A percentile compares a stretch with the other conserved stretches of the same genome.
These are phyloP conservation scores for Nesidiocoris tenuis DNA, from an alignment of 2,888 invertebrate genomes.

Conservation along the genomic window DNA sequence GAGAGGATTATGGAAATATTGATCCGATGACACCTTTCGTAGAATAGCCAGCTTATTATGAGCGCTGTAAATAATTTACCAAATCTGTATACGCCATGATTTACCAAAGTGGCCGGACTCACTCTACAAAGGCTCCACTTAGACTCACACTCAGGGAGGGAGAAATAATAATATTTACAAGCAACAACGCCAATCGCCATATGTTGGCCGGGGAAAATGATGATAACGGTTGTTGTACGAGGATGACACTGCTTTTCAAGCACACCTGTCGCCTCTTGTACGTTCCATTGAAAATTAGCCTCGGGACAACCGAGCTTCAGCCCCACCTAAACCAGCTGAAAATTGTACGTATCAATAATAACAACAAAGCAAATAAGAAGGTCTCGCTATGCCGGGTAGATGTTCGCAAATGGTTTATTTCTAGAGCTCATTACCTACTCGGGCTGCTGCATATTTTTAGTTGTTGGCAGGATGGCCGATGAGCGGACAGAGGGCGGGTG, in stretches of 20 bases:
- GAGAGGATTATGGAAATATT: too few relatives aligned
- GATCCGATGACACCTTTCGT: too few relatives aligned
- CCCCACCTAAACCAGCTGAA: not conserved
- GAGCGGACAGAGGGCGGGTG: not conserved
- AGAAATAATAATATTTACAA: too few relatives aligned
- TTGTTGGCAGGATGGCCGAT: conserved; percentile 17
- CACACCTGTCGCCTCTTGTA: not conserved
- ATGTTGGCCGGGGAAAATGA: not conserved
- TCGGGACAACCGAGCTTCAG: not conserved
- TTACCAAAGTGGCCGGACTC: too few relatives aligned
- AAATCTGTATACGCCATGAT: too few relatives aligned
- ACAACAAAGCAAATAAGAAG: conserved; percentile 14
- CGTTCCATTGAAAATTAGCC: not conserved
- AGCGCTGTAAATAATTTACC: too few relatives aligned
- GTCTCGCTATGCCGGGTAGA: not conserved
- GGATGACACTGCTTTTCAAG: not conserved
- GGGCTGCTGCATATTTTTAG: conserved; percentile 35
- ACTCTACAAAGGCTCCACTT: too few relatives aligned
- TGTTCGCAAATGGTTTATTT: conserved; percentile 23
- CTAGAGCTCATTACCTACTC: conserved; percentile 38
- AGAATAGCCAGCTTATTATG: too few relatives aligned
- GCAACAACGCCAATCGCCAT: not conserved
- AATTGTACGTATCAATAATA: conserved; percentile 28
- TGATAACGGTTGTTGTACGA: not conserved
- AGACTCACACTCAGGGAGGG: too few relatives aligned